phyloP scores from a whole-genome alignment of 2,888 invertebrate genomes.

The Lasioglossum pauxillum region DNA sequence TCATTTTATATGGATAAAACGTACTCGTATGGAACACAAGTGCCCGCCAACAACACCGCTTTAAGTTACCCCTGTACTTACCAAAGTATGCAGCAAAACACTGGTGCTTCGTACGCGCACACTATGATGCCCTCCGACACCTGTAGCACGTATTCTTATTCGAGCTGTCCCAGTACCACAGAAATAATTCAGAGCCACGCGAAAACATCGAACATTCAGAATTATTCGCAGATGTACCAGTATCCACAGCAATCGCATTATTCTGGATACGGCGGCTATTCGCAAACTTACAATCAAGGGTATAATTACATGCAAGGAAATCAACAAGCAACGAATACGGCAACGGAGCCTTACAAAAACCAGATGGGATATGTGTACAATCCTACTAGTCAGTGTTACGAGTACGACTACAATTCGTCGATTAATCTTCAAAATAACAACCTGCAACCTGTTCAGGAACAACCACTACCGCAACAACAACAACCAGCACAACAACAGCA shows the following conservation, averaged over 20 bases:
- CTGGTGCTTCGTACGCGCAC: slow-evolving; percentile 75
- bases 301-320: slow-evolving; percentile 64
- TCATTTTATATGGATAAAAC: slow-evolving; percentile 64
- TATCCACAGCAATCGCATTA: slow-evolving; percentile 72
- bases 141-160: slow-evolving; percentile 52
- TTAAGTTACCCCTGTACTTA: slow-evolving; percentile 73
- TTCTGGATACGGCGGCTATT: slow-evolving; percentile 63
- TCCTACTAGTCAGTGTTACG: slow-evolving; percentile 83
- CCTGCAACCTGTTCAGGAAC: slow-evolving; percentile 52
- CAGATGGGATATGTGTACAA: slow-evolving; percentile 89
- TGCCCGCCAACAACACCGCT: slow-evolving; percentile 47
- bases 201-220: slow-evolving; percentile 72
- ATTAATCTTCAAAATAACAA: slow-evolving; percentile 85
- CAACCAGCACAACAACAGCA: background rate
- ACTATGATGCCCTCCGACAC: slow-evolving; percentile 76
- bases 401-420: slow-evolving; percentile 88
- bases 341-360: slow-evolving; percentile 82
- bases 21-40: slow-evolving; percentile 60
- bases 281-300: slow-evolving; percentile 68
- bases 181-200: slow-evolving; percentile 82
- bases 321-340: slow-evolving; percentile 52
- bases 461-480: slow-evolving; percentile 19
- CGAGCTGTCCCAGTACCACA: slow-evolving; percentile 47
- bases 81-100: slow-evolving; percentile 71
- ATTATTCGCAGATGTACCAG: slow-evolving; percentile 72